Percentiles rank a stretch among this genome's conserved stretches.
phyloP scores from a whole-genome alignment of 1,140 invertebrate species.

The Lepidostoma basale region DNA sequence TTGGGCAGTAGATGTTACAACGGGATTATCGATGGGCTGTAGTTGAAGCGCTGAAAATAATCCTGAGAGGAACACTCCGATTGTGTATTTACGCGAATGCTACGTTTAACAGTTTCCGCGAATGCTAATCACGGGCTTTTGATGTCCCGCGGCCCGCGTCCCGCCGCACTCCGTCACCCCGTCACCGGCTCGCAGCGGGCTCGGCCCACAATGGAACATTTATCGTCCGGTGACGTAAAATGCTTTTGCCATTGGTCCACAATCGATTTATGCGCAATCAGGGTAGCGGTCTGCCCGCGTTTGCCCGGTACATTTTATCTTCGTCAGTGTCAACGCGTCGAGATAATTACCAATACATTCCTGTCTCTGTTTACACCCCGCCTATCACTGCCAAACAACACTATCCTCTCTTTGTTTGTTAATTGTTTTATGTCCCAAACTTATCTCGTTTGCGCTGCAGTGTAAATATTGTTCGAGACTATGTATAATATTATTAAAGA shows the following conservation, averaged over 20 bases:
- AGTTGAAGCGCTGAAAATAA: no score
- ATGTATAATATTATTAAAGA: no score
- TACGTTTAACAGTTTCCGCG: constrained; percentile 6
- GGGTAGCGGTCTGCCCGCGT: neutral
- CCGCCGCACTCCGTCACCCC: constrained; percentile 13
- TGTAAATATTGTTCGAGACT: no score
- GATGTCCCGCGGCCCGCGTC: constrained; percentile 8
- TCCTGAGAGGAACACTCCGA: no score
- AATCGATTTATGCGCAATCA: constrained; percentile 14
- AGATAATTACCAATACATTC: neutral
- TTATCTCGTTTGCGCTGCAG: no score
- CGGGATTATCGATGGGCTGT: no score
- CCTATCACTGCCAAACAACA: no score
- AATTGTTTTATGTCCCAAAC: no score
- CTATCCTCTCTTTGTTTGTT: no score
- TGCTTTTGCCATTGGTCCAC: constrained; percentile 16
- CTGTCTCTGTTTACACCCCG: no score
- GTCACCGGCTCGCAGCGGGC: neutral
- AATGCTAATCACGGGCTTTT: constrained; percentile 23
- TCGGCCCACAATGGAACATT: neutral
- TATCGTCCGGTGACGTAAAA: constrained; percentile 14
- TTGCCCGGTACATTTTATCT: neutral
- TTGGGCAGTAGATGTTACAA: no score
- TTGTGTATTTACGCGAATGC: neutral
- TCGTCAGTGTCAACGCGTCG: neutral